phyloP scores from a whole-genome alignment of 1,140 invertebrate genomes.

The Dendrolimus kikuchii region DNA sequence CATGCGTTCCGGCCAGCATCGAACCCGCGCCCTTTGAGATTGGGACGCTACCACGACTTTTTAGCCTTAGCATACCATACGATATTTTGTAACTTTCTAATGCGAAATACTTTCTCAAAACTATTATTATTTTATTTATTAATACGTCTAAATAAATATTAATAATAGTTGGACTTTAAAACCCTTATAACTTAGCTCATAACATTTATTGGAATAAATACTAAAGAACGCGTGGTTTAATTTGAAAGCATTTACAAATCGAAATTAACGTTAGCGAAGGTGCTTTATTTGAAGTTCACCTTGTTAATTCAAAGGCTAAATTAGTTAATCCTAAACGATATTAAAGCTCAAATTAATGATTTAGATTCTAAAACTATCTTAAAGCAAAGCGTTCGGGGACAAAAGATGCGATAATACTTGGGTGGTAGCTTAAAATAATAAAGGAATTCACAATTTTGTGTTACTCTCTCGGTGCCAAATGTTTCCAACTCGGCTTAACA shows the following conservation, averaged over 20 bases:
- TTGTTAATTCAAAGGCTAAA: constrained; percentile 5
- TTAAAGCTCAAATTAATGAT: constrained; percentile 17
- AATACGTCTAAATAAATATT: no score
- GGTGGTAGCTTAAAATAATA: constrained; percentile 22
- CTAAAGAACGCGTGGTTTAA: no score
- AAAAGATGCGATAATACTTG: constrained; percentile 15
- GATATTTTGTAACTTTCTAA: no score
- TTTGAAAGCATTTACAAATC: not conserved
- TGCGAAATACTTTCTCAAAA: no score
- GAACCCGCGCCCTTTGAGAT: no score
- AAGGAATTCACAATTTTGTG: constrained; percentile 26
- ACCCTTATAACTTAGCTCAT: no score
- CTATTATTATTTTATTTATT: no score
- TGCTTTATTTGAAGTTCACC: not conserved
- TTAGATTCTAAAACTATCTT: constrained; percentile 15
- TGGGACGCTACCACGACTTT: no score
- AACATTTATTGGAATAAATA: no score
- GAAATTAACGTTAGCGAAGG: not conserved
- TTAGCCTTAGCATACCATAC: no score
- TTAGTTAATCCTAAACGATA: constrained; percentile 14
- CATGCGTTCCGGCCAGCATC: no score
- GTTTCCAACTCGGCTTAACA: constrained; percentile 25
- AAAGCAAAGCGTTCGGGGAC: constrained; percentile 14
- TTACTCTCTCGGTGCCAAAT: constrained; percentile 25
- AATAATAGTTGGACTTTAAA: no score